Percentiles rank a stretch among this genome's conserved stretches.
Evolutionary conservation across 2,797 vertebrate species (phyloP).

Genomic region (Poeciliopsis turneri): DNA sequence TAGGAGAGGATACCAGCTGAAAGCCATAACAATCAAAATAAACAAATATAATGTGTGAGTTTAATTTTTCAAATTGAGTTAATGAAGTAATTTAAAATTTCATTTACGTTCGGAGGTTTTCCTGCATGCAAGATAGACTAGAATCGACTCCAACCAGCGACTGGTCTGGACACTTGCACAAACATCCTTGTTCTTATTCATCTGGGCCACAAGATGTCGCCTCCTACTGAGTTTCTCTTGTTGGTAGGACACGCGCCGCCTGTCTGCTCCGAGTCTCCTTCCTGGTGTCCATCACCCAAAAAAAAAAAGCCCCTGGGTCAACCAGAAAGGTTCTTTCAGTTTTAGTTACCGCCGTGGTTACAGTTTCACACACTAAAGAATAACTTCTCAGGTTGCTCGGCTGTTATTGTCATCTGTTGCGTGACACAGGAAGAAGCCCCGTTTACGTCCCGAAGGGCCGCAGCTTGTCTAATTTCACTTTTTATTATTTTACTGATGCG

Average conservation of each 20-base stretch:
- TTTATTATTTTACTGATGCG: too few relatives aligned
- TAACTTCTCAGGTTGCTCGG: background rate
- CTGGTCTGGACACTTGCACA: background rate
- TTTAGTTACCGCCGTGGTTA: background rate
- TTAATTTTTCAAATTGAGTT: background rate
- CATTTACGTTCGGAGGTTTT: background rate
- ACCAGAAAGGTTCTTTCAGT: background rate
- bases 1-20: too few relatives aligned
- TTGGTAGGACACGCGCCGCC: background rate
- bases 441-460: constrained; percentile 16
- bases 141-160: background rate
- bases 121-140: background rate
- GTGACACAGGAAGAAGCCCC: constrained; percentile 2
- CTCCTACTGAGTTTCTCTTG: background rate
- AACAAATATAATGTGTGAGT: background rate
- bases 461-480: constrained; percentile 4
- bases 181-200: background rate
- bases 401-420: constrained; percentile 1
- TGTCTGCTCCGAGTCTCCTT: background rate
- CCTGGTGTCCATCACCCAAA: background rate
- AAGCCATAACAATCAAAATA: too few relatives aligned
- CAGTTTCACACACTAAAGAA: constrained; percentile 19
- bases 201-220: constrained; percentile 26
- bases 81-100: background rate
- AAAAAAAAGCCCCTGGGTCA: background rate